These are phyloP conservation scores for Ramazzottius varieornatus DNA, from an alignment of 2,888 invertebrate species.

Conservation along the genomic window DNA sequence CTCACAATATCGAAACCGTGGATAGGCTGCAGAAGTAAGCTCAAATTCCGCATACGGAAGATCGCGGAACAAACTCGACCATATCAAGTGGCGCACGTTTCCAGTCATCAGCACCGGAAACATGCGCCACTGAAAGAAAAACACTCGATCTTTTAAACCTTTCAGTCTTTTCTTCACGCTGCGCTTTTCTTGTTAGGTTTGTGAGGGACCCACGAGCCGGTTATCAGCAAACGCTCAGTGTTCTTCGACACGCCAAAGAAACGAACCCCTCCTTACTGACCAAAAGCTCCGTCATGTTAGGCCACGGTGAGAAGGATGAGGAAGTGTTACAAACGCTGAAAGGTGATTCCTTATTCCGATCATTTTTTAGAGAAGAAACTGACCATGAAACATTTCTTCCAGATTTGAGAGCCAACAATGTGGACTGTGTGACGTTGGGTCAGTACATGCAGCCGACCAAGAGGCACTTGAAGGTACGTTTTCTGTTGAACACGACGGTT, in stretches of 20 bases:
- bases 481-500: background rate
- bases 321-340: constrained; percentile 60
- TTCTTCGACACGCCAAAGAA: constrained; percentile 52
- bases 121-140: too few species aligned
- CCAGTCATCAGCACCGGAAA: too few species aligned
- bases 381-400: too few species aligned
- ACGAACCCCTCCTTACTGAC: constrained; percentile 57
- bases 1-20: constrained; percentile 94
- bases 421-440: constrained; percentile 84
- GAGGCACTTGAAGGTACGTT: constrained; percentile 46
- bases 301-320: constrained; percentile 59
- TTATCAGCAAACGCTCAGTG: constrained; percentile 60
- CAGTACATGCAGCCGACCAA: constrained; percentile 99
- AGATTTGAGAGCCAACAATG: constrained; percentile 52
- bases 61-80: too few species aligned
- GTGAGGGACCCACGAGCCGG: constrained; percentile 78
- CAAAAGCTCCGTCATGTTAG: constrained; percentile 93
- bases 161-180: constrained; percentile 2
- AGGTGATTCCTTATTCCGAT: constrained; percentile 25
- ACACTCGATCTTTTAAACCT: background rate
- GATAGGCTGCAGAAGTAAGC: constrained; percentile 47
- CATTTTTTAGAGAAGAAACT: background rate
- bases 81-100: too few species aligned
- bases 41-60: too few species aligned
- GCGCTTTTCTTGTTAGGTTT: constrained; percentile 25